Evolutionary conservation across 2,113 vertebrate genomes (phyloP), one percentile per base, ranked within the genome.

Genomic region (Euleptes europaea): DNA sequence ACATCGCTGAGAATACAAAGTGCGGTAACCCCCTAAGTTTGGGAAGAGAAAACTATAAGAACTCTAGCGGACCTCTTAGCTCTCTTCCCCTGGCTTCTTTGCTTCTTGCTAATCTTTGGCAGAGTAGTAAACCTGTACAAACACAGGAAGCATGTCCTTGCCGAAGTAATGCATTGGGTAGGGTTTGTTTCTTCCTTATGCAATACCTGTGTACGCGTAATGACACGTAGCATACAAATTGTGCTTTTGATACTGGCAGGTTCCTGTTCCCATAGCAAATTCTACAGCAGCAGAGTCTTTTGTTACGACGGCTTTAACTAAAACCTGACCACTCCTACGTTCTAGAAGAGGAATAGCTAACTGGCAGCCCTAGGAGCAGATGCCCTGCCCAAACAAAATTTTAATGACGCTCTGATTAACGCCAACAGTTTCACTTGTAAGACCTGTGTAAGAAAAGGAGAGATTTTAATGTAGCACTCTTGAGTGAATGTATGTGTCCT

Each of bases 61-160:
- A 17, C 6, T 54, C 31, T 81, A 49, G 51, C 78, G 13, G 90
- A 85, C 65, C 80, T 92, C 76, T 87, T 84, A 89, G 76, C 63
- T 63, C 23, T 63, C 26, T 26, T 23, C 60, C 28, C 8, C 60
- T 63, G 60, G 84, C 72, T 81, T 1, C 54, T 57, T 57, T 57
- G 3, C 54, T 57, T 2, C 7, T 88, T 87, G 85, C 86, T 94
- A 92, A 93, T 90, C 74, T 87, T 51, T 88, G 84, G 51, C 88
- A 44, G 83, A 87, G 81, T 44, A 82, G 84, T 84, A 92, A 89
- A 86, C 79, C 87, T 92, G 90, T 57, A 87, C 54, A 81, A 93
- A 93, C 86, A 94, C 91, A 86, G 84, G 89, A 82, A 93, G 75
- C 75, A 91, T 85, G 93, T 94, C 93, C 93, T 93, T 93, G 90